These are phyloP conservation scores for Potamarius usumacintae DNA, from an alignment of 2,113 vertebrate species.

Conservation along the genomic window DNA sequence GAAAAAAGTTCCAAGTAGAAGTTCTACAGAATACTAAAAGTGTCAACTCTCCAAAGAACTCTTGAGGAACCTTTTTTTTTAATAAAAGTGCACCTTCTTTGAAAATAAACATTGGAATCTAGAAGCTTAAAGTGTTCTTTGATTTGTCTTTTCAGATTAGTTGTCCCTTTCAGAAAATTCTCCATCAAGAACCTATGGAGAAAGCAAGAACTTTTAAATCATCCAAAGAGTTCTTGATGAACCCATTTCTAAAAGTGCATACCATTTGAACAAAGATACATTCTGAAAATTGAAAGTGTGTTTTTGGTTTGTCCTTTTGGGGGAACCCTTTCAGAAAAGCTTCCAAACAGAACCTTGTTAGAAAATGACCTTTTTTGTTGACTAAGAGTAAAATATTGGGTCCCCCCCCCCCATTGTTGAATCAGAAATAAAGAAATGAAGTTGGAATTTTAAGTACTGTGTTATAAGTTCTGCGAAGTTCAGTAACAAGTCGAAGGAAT, in stretches of 20 bases:
- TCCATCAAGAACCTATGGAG: neutral
- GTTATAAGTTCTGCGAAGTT: neutral
- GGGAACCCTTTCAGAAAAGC: neutral
- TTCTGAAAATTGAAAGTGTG: neutral
- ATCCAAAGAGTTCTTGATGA: neutral
- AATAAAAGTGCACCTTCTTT: neutral
- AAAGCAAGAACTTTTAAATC: neutral
- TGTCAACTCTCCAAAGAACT: neutral
- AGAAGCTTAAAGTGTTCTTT: neutral
- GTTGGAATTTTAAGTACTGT: neutral
- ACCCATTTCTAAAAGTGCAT: neutral
- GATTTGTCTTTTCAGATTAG: too few relatives aligned
- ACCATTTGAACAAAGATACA: neutral
- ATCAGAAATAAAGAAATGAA: neutral
- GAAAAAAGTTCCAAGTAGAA: neutral
- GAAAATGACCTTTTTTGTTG: neutral
- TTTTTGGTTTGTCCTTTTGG: neutral
- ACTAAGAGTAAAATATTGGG: neutral
- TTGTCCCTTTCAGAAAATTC: neutral
- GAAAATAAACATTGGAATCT: neutral
- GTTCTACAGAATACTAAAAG: neutral
- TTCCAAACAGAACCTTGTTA: neutral
- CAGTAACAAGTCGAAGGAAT: neutral
- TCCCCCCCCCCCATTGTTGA: neutral
- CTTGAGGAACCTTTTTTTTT: neutral